These are phyloP conservation scores for Promerops cafer DNA, from an alignment of 2,113 vertebrate species.

Conservation along the genomic window DNA sequence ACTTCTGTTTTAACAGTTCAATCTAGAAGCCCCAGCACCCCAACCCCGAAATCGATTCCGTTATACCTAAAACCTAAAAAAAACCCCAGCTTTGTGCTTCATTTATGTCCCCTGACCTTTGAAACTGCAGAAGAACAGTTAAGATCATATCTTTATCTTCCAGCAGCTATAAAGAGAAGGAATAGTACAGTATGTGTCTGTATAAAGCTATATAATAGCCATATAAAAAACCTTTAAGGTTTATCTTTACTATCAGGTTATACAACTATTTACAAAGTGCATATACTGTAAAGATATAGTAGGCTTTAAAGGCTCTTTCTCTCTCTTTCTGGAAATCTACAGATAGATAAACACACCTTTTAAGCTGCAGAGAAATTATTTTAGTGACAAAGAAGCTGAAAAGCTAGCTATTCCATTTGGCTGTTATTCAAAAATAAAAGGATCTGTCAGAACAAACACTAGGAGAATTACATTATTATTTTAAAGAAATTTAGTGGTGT, in stretches of 20 bases:
- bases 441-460: neutral
- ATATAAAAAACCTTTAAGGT: neutral
- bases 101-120: neutral
- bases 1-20: neutral
- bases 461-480: neutral
- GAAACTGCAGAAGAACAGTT: neutral
- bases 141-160: neutral
- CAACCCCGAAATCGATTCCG: neutral
- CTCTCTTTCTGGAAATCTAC: neutral
- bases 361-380: neutral
- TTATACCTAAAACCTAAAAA: neutral
- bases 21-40: neutral
- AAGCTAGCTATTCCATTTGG: neutral
- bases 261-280: neutral
- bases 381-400: neutral
- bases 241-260: neutral
- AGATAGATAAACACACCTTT: neutral
- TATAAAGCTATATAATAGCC: neutral
- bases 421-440: neutral
- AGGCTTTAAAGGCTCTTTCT: neutral
- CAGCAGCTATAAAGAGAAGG: neutral
- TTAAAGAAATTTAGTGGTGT: neutral
- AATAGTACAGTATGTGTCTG: neutral
- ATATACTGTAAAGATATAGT: neutral
- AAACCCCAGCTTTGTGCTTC: neutral